Percentiles rank a stretch among this genome's conserved stretches.
Evolutionary conservation across 2,797 vertebrate species (phyloP).

Genomic region (Ptychadena robeensis): DNA sequence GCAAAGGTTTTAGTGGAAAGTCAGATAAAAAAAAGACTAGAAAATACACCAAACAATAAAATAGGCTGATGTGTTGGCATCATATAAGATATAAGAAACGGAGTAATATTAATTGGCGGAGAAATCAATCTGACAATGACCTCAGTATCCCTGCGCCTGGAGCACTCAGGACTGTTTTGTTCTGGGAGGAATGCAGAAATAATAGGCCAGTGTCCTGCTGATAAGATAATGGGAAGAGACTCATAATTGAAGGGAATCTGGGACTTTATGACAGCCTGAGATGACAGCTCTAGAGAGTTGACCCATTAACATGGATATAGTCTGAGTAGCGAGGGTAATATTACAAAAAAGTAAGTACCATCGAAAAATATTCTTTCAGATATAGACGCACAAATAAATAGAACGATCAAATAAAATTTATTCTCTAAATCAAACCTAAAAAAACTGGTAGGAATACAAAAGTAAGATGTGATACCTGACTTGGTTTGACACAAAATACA

Average conservation of each 20-base stretch:
- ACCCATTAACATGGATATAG: constrained; percentile 31
- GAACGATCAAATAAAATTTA: too few relatives aligned
- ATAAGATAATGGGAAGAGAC: constrained; percentile 54
- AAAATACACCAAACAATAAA: neutral
- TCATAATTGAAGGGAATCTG: constrained; percentile 44
- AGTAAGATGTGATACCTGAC: too few relatives aligned
- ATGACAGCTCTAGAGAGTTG: constrained; percentile 17
- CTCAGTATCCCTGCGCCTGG: constrained; percentile 8
- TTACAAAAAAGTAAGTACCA: neutral
- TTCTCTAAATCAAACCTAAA: too few relatives aligned
- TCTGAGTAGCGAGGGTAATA: constrained; percentile 14
- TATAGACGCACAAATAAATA: too few relatives aligned
- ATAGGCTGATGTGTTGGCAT: neutral
- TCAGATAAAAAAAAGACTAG: neutral
- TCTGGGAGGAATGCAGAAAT: constrained; percentile 15
- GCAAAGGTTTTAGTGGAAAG: neutral
- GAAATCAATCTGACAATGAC: constrained; percentile 20
- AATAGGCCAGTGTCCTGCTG: constrained; percentile 52
- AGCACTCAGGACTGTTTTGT: constrained; percentile 28
- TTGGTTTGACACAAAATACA: too few relatives aligned
- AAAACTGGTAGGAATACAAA: too few relatives aligned
- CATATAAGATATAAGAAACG: neutral
- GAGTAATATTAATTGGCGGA: constrained; percentile 28
- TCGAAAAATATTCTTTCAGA: neutral
- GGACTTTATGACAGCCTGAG: constrained; percentile 37